Evolutionary conservation across 2,113 vertebrate species (phyloP).

Genomic region (Pedionomus torquatus): DNA sequence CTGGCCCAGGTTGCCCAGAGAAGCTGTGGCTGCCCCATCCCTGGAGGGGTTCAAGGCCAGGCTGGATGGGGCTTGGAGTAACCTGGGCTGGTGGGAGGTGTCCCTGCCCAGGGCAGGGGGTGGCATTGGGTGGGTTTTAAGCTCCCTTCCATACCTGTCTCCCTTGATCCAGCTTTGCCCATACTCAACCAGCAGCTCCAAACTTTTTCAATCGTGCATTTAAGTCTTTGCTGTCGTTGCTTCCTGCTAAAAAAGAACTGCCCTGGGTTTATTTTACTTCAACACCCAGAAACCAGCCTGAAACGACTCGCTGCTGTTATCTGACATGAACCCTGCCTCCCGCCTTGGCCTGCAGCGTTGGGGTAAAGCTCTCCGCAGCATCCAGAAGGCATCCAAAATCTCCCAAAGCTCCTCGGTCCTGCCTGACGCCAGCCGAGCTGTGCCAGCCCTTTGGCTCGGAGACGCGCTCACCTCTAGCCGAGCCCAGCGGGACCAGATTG

Average conservation of each 20-base stretch:
- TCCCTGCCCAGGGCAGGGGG: neutral
- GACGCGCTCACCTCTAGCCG: neutral
- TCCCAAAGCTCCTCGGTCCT: neutral
- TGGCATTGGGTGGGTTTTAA: neutral
- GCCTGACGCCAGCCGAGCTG: neutral
- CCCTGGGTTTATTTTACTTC: neutral
- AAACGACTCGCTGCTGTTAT: rapidly evolving
- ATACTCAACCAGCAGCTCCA: neutral
- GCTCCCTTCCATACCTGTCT: neutral
- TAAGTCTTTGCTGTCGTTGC: neutral
- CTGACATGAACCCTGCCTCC: neutral
- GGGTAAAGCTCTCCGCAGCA: neutral
- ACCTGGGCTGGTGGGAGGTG: neutral
- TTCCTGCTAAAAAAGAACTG: neutral
- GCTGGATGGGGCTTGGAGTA: neutral
- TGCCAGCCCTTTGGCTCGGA: neutral
- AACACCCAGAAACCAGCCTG: neutral
- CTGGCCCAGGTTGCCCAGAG: too few species aligned
- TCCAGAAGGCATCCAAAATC: neutral
- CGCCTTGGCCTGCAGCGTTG: neutral
- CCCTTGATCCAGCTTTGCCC: neutral
- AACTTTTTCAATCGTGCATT: rapidly evolving
- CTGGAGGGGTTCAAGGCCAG: too few species aligned
- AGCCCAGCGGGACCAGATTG: neutral
- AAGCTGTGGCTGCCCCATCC: too few species aligned